Conservation (phyloP, 2,888 invertebrate genomes). For the Malthinus flaveolus region DNA sequence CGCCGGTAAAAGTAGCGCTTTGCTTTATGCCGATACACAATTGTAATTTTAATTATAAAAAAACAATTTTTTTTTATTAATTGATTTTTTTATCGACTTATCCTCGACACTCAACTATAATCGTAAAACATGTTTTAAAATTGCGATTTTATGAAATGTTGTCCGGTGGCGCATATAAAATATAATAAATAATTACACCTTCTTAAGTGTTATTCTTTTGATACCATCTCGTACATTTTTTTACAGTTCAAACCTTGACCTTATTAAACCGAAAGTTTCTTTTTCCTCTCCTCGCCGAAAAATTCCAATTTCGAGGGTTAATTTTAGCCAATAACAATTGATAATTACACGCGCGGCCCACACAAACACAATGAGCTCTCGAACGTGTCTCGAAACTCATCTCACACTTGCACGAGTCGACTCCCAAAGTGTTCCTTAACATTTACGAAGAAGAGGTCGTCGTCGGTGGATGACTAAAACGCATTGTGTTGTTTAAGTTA, state of each 20-base stretch:
- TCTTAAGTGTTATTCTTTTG: constrained; percentile 12
- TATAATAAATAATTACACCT: constrained; percentile 19
- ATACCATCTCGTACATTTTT: constrained; percentile 16
- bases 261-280: constrained; percentile 16
- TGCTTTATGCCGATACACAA: constrained; percentile 23
- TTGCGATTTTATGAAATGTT: constrained; percentile 15
- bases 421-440: too few relatives aligned
- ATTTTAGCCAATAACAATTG: too few relatives aligned
- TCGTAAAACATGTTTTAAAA: constrained; percentile 17
- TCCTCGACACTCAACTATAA: not conserved
- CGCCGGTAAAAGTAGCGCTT: constrained; percentile 30
- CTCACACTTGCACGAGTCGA: not conserved
- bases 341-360: too few relatives aligned
- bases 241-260: constrained; percentile 12
- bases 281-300: too few relatives aligned
- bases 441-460: too few relatives aligned
- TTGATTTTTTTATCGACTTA: not conserved
- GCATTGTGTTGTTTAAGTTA: too few relatives aligned
- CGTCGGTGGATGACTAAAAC: too few relatives aligned
- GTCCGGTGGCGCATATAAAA: constrained; percentile 17
- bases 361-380: not conserved
- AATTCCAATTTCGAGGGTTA: too few relatives aligned
- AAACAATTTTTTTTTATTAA: constrained; percentile 3
- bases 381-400: not conserved
- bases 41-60: constrained; percentile 15